A percentile compares a stretch with the other conserved stretches of the same genome.
These are phyloP conservation scores for Epistrophe eligans DNA, from an alignment of 2,888 invertebrate species.

Conservation along the genomic window DNA sequence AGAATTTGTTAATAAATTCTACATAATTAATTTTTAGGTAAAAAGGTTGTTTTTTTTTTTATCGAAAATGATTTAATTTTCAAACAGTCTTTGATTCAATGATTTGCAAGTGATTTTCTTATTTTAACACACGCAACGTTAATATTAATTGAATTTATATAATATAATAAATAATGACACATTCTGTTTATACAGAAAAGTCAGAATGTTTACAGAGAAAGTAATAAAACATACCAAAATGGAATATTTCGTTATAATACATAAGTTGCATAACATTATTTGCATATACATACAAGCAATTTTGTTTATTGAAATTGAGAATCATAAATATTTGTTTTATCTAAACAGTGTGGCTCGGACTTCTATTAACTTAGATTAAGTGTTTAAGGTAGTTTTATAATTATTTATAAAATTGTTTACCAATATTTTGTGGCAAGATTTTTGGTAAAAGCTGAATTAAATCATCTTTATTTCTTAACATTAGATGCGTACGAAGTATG, in stretches of 20 bases:
- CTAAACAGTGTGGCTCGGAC: constrained; percentile 60
- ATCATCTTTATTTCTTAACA: constrained; percentile 52
- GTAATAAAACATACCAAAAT: not conserved
- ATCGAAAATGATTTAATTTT: constrained; percentile 34
- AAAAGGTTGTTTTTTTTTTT: constrained; percentile 1
- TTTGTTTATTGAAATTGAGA: constrained; percentile 23
- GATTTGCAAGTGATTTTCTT: constrained; percentile 21
- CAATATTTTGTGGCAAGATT: constrained; percentile 70
- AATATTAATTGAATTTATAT: not conserved
- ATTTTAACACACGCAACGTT: constrained; percentile 15
- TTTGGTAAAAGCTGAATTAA: constrained; percentile 69
- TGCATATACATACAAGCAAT: not conserved
- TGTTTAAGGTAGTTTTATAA: constrained; percentile 3
- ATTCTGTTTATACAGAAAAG: not conserved
- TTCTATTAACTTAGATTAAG: constrained; percentile 47
- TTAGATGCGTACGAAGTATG: constrained; percentile 52
- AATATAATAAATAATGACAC: constrained; percentile 23
- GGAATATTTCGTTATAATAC: not conserved
- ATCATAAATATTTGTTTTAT: constrained; percentile 14
- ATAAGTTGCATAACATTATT: constrained; percentile 5
- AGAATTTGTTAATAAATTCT: constrained; percentile 33
- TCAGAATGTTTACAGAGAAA: constrained; percentile 3
- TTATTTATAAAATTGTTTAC: constrained; percentile 34
- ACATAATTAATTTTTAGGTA: constrained; percentile 18
- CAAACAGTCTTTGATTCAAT: constrained; percentile 63